Percentiles rank a stretch among this genome's conserved stretches.
phyloP scores from a whole-genome alignment of 2,113 vertebrate species.

The Cyanoderma ruficeps region DNA sequence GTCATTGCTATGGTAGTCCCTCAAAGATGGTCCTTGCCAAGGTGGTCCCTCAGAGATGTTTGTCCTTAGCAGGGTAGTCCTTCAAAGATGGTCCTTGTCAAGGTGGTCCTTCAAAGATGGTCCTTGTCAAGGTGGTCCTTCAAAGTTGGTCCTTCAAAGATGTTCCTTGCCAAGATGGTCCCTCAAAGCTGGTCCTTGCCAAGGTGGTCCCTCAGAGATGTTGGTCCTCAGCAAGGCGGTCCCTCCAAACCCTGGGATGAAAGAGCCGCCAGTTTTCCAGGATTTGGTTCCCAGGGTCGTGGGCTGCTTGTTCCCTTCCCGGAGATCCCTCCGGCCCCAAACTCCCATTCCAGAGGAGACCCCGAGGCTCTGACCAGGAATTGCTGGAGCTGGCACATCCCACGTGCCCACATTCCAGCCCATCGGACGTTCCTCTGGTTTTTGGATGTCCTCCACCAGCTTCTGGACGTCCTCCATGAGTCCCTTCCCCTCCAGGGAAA shows the following conservation, averaged over 20 bases:
- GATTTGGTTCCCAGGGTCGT: background rate
- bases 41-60: too few species aligned
- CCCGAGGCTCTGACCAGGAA: background rate
- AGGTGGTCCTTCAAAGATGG: too few species aligned
- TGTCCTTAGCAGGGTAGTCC: too few species aligned
- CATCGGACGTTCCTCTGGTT: background rate
- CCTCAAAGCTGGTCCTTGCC: background rate
- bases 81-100: background rate
- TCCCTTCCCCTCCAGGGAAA: background rate
- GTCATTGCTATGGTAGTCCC: too few species aligned
- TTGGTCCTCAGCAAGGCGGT: background rate
- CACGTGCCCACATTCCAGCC: background rate
- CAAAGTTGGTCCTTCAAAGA: background rate
- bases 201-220: background rate
- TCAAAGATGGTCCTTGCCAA: too few species aligned
- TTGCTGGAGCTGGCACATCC: background rate
- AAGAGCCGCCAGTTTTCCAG: background rate
- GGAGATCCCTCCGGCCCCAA: background rate
- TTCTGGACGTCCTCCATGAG: background rate
- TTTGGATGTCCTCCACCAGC: background rate
- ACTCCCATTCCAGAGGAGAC: background rate
- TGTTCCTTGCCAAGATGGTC: too few species aligned
- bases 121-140: too few species aligned
- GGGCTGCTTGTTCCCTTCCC: background rate
- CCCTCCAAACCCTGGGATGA: background rate